phyloP scores from a whole-genome alignment of 1,140 invertebrate species.

The Drosophila parvula region DNA sequence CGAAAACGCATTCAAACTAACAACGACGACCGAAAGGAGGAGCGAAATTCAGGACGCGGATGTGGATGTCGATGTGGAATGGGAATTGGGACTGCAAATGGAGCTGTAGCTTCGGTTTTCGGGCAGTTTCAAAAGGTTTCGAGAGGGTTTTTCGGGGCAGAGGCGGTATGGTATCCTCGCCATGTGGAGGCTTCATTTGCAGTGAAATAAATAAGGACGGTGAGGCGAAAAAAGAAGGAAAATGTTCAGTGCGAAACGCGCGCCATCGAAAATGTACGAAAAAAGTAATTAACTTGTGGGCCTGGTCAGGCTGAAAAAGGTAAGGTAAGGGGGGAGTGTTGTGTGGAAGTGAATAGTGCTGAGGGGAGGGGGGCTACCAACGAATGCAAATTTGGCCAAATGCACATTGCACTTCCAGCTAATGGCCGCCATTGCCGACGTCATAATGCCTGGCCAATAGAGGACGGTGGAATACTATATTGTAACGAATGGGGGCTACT shows the following conservation, averaged over 20 bases:
- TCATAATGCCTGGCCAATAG: slow-evolving; percentile 33
- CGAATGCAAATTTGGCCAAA: slow-evolving; percentile 78
- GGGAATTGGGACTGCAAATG: slow-evolving; percentile 58
- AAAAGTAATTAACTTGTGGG: slow-evolving; percentile 82
- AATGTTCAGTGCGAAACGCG: slow-evolving; percentile 54
- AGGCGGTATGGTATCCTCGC: slow-evolving; percentile 2
- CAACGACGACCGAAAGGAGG: slow-evolving; percentile 61
- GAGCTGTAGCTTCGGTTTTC: slow-evolving; percentile 44
- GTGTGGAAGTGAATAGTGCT: not conserved
- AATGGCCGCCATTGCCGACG: slow-evolving; percentile 71
- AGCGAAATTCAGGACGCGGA: slow-evolving; percentile 50
- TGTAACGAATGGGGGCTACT: not conserved
- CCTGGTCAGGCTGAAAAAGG: slow-evolving; percentile 5
- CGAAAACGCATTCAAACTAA: slow-evolving; percentile 81
- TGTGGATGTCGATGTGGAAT: slow-evolving; percentile 36
- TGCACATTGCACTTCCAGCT: slow-evolving; percentile 76
- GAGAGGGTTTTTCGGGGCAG: not conserved
- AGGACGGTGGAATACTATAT: slow-evolving; percentile 29
- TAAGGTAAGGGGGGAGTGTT: not conserved
- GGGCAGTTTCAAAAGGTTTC: slow-evolving; percentile 8
- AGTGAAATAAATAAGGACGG: slow-evolving; percentile 76
- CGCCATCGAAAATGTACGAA: slow-evolving; percentile 79
- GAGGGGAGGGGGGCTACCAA: slow-evolving; percentile 14
- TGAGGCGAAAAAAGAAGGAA: slow-evolving; percentile 26
- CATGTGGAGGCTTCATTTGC: slow-evolving; percentile 60